phyloP scores from a whole-genome alignment of 2,888 invertebrate genomes.

The Parthenolecanium corni region DNA sequence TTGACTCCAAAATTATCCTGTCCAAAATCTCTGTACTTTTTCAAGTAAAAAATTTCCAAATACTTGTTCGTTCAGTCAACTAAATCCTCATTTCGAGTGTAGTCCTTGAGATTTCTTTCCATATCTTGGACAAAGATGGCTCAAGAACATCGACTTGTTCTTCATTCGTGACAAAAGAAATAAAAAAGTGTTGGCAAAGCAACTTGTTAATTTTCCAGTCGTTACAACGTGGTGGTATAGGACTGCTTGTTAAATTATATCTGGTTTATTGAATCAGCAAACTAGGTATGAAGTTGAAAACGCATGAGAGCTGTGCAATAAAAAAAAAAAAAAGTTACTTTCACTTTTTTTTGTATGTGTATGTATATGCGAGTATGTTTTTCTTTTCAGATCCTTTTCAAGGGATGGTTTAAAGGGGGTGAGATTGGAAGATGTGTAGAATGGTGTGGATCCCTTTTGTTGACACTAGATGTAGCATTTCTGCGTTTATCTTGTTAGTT shows the following conservation, averaged over 20 bases:
- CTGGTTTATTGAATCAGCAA: constrained; percentile 29
- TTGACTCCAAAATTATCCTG: too few species aligned
- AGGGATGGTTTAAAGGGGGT: constrained; percentile 13
- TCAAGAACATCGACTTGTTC: too few species aligned
- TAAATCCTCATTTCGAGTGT: too few species aligned
- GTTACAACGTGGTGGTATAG: constrained; percentile 15
- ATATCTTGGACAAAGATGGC: too few species aligned
- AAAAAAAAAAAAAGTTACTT: constrained; percentile 24
- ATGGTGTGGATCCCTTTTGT: constrained; percentile 24
- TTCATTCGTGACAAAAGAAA: too few species aligned
- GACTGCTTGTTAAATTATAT: constrained; percentile 29
- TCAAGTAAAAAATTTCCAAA: too few species aligned
- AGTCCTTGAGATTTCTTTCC: too few species aligned
- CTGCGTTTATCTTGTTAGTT: constrained; percentile 28
- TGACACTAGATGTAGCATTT: constrained; percentile 22
- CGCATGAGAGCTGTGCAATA: background rate
- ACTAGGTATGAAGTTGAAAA: constrained; percentile 24
- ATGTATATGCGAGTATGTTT: background rate
- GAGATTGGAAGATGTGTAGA: constrained; percentile 10
- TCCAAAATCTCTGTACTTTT: too few species aligned
- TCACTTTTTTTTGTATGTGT: background rate
- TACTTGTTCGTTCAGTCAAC: too few species aligned
- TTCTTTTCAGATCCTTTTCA: constrained; percentile 27
- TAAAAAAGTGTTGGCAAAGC: background rate
- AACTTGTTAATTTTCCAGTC: constrained; percentile 18